phyloP scores from a whole-genome alignment of 2,888 invertebrate species.

The Diachrysia chrysitis region DNA sequence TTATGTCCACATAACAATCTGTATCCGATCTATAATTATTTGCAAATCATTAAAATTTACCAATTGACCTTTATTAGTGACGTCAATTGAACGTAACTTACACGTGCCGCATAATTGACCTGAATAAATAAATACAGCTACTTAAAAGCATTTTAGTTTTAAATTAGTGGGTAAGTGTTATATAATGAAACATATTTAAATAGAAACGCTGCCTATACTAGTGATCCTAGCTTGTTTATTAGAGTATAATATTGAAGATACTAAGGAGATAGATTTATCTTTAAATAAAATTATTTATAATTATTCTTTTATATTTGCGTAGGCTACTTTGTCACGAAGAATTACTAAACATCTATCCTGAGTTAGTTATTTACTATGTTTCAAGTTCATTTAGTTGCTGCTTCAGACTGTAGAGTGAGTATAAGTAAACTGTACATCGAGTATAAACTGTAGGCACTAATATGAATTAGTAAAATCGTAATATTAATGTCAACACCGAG shows the following conservation, averaged over 20 bases:
- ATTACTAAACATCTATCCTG: not conserved
- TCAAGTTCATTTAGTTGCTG: too few species aligned
- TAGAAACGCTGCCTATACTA: not conserved
- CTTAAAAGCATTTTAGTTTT: not conserved
- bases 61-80: not conserved
- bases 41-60: conserved; percentile 4
- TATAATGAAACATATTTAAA: not conserved
- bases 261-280: too few species aligned
- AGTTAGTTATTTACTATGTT: not conserved
- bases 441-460: too few species aligned
- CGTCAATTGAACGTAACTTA: conserved; percentile 4
- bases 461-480: too few species aligned
- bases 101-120: not conserved
- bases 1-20: conserved; percentile 11
- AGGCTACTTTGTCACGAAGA: too few species aligned
- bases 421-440: too few species aligned
- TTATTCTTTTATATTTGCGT: too few species aligned
- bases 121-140: not conserved
- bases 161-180: not conserved
- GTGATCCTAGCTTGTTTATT: not conserved
- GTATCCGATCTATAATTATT: not conserved
- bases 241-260: too few species aligned
- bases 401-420: too few species aligned
- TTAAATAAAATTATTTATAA: too few species aligned
- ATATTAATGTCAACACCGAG: too few species aligned